Evolutionary conservation across 2,888 invertebrate species (phyloP), one percentile per base, ranked within the genome.

Genomic region (Lottia gigantea): DNA sequence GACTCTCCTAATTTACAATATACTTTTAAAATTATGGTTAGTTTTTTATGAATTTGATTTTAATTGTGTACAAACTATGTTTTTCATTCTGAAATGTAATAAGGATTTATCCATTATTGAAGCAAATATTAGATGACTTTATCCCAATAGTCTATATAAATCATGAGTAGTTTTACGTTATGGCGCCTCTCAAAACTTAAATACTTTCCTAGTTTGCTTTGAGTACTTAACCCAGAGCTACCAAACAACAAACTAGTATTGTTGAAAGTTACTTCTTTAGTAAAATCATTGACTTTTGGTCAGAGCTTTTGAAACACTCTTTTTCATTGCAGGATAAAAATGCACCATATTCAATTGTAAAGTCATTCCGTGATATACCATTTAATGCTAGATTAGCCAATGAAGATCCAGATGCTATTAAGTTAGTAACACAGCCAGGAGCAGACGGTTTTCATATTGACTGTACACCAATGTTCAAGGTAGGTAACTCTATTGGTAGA

Each of bases 401-500:
- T 1, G 84, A 88, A 49, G 87, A 88, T 63, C 76, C 78, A 6
- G 75, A 73, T 40, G 86, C 84, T 0, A 65, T 71, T 1, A 47
- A 63, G 6, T 77, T 88, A 23, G 74, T 81, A 6, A 76, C 71
- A 14, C 83, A 84, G 62, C 75, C 87, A 0, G 85, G 85, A 11
- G 77, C 83, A 16, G 88, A 88, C 75, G 88, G 88, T 0, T 89
- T 89, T 75, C 81, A 83, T 6, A 79, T 88, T 66, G 84, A 86
- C 75, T 83, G 87, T 23, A 76, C 83, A 14, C 87, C 88, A 14
- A 77, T 89, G 16, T 88, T 88, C 76, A 78, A 86, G 83, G 88
- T 88, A 76, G 62, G 74, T 40, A 31, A 31, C 31, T 31, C 31
- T 31, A 31, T n/a, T 25, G 0, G 14, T 12, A 47, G 40, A 16